Conservation (phyloP, 64 coral and sea anemone genomes). For the Cladopsammia gracilis region DNA sequence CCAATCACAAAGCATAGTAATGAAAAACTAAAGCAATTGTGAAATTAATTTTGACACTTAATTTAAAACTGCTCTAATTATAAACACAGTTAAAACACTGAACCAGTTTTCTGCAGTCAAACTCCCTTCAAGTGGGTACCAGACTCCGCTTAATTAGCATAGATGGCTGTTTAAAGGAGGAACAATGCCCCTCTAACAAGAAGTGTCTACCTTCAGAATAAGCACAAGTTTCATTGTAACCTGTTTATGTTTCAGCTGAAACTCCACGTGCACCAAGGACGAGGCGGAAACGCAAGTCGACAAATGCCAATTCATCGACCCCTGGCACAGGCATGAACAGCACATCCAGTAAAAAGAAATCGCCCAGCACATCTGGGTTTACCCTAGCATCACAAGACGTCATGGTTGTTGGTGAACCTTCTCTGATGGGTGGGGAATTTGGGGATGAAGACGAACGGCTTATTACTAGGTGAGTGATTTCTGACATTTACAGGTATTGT, state of each 20-base stretch:
- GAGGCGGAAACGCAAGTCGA: conserved; percentile 92
- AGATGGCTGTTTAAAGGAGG: no score
- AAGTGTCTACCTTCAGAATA: neutral
- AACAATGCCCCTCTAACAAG: neutral
- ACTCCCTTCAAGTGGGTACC: no score
- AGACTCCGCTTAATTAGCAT: no score
- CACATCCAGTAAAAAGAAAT: conserved; percentile 86
- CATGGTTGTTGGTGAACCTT: conserved; percentile 98
- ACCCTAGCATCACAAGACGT: conserved; percentile 94
- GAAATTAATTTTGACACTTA: no score
- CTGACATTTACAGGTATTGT: neutral
- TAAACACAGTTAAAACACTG: no score
- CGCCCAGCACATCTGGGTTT: conserved; percentile 79
- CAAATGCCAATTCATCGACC: conserved; percentile 87
- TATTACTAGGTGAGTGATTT: conserved; percentile 85
- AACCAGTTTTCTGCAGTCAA: no score
- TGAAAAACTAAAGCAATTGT: no score
- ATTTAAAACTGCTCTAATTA: no score
- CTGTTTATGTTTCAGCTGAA: conserved; percentile 48
- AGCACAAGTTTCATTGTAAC: neutral
- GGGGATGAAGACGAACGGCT: conserved; percentile 97
- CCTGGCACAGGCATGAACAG: conserved; percentile 81
- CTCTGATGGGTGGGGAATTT: conserved; percentile 99
- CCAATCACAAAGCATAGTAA: no score
- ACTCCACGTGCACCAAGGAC: conserved; percentile 73